A percentile compares a stretch with the other conserved stretches of the same genome.
phyloP scores from a whole-genome alignment of 1,140 invertebrate genomes.

The Bombus confusus region DNA sequence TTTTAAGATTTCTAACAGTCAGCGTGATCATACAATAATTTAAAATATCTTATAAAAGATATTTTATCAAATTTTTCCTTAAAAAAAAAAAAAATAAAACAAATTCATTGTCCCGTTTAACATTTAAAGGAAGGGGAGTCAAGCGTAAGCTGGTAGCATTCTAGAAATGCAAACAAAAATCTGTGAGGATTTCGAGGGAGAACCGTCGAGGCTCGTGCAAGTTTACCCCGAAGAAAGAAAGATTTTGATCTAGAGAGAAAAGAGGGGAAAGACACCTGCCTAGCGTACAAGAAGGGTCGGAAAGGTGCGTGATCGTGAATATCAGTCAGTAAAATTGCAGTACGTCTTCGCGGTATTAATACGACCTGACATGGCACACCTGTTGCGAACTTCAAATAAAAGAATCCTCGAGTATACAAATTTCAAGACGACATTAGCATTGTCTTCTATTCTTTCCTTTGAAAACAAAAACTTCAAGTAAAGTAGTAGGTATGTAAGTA shows the following conservation, averaged over 20 bases:
- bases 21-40: no score
- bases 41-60: not conserved
- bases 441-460: not conserved
- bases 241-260: slow-evolving; percentile 24
- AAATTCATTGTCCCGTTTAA: not conserved
- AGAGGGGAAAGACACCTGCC: slow-evolving; percentile 44
- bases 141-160: not conserved
- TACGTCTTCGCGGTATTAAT: slow-evolving; percentile 32
- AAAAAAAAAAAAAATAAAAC: not conserved
- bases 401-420: not conserved
- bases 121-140: no score
- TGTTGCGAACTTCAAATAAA: slow-evolving; percentile 23
- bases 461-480: not conserved
- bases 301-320: slow-evolving; percentile 41
- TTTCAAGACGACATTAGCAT: not conserved
- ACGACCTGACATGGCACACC: slow-evolving; percentile 23
- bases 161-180: not conserved
- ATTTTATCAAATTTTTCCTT: not conserved
- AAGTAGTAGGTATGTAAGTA: no score
- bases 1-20: no score
- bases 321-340: slow-evolving; percentile 40
- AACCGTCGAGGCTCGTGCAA: not conserved
- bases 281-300: slow-evolving; percentile 12
- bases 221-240: not conserved
- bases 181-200: not conserved